Evolutionary conservation across 2,113 vertebrate genomes (phyloP).

Genomic region (Paracanthobrama guichenoti): DNA sequence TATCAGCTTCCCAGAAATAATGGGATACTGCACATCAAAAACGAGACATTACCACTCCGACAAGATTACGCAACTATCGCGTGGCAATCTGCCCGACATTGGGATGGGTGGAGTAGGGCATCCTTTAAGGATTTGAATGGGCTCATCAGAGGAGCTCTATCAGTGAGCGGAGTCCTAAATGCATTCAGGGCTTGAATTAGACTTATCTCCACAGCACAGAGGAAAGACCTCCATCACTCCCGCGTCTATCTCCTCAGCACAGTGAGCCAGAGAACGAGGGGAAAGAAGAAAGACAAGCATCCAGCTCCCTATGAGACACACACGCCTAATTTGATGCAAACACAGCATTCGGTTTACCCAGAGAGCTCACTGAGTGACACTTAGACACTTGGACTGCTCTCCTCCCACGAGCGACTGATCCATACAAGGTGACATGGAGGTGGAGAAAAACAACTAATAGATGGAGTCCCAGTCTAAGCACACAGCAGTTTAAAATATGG

Average conservation of each 20-base stretch:
- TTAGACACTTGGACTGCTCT: slow-evolving; percentile 15
- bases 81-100: slow-evolving; percentile 62
- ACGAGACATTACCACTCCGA: slow-evolving; percentile 58
- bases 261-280: slow-evolving; percentile 10
- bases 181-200: slow-evolving; percentile 38
- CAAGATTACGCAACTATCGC: slow-evolving; percentile 64
- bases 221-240: slow-evolving; percentile 47
- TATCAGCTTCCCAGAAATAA: slow-evolving; percentile 73
- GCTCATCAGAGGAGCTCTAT: slow-evolving; percentile 50
- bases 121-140: slow-evolving; percentile 52
- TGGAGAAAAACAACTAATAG: slow-evolving; percentile 31
- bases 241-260: slow-evolving; percentile 44
- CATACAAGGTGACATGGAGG: slow-evolving; percentile 31
- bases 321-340: slow-evolving; percentile 36
- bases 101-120: slow-evolving; percentile 60
- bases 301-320: slow-evolving; percentile 28
- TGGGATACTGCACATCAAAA: slow-evolving; percentile 70
- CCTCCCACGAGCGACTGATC: slow-evolving; percentile 27
- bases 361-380: slow-evolving; percentile 48
- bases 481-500: background rate
- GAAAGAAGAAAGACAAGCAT: slow-evolving; percentile 21
- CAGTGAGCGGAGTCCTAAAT: slow-evolving; percentile 23
- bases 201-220: slow-evolving; percentile 57
- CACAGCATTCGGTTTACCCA: slow-evolving; percentile 15
- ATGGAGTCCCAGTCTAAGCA: background rate